Conservation (phyloP, 64 coral and sea anemone species). For the Actinia equina region DNA sequence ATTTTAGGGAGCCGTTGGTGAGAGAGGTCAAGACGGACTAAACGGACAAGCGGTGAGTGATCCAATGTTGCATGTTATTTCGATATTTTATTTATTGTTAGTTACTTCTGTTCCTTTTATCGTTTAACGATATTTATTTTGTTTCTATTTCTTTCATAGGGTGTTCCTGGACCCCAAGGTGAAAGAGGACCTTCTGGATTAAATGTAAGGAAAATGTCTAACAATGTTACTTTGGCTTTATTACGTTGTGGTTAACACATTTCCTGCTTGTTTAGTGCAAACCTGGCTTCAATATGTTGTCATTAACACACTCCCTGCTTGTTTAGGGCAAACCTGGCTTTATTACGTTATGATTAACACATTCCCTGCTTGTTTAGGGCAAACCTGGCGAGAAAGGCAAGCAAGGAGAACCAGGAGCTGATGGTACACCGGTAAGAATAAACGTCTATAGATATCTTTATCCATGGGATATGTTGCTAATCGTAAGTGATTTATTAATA, state of each 20-base stretch:
- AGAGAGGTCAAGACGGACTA: constrained; percentile 48
- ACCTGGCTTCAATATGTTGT: constrained; percentile 18
- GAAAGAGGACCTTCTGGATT: constrained; percentile 23
- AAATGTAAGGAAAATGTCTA: not conserved
- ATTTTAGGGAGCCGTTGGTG: constrained; percentile 17
- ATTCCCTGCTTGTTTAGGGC: not conserved
- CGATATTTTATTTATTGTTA: not conserved
- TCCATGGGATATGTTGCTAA: not conserved
- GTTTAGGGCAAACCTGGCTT: constrained; percentile 23
- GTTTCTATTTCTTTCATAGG: not conserved
- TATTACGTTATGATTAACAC: not conserved
- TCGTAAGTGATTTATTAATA: not conserved
- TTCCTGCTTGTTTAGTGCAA: not conserved
- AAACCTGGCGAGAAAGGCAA: constrained; percentile 50
- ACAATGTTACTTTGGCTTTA: not conserved
- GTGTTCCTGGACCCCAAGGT: constrained; percentile 36
- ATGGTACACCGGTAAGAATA: constrained; percentile 50
- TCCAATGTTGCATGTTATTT: not conserved
- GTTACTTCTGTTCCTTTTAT: not conserved
- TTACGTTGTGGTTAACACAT: not conserved
- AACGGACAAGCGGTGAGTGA: constrained; percentile 32
- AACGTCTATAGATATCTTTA: not conserved
- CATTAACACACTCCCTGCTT: not conserved
- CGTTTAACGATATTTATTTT: not conserved
- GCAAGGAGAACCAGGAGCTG: constrained; percentile 40